These are phyloP conservation scores for Lathronympha strigana DNA, from an alignment of 2,888 invertebrate species.

Conservation along the genomic window DNA sequence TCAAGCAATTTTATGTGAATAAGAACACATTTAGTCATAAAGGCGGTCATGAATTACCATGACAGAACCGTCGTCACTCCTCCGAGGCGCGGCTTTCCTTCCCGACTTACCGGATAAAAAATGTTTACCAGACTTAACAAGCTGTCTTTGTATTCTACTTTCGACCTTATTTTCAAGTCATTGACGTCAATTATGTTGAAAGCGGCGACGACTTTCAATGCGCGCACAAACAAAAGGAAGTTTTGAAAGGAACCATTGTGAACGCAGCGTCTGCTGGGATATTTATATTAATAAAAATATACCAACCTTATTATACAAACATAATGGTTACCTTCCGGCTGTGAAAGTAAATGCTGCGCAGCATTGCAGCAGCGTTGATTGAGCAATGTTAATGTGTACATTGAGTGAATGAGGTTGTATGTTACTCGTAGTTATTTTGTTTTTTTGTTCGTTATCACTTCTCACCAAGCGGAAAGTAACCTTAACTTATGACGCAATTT, in stretches of 20 bases:
- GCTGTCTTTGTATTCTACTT: slow-evolving; percentile 43
- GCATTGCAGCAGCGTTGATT: too few species aligned
- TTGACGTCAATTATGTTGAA: slow-evolving; percentile 29
- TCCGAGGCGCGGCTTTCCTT: slow-evolving; percentile 44
- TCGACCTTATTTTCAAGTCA: slow-evolving; percentile 23
- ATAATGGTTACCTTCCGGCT: neutral
- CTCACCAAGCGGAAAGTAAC: too few species aligned
- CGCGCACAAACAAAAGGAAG: slow-evolving; percentile 30
- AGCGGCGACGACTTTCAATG: slow-evolving; percentile 16
- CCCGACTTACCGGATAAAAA: slow-evolving; percentile 45
- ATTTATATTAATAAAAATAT: slow-evolving; percentile 19
- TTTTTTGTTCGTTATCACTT: too few species aligned
- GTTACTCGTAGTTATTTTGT: too few species aligned
- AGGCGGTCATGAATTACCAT: slow-evolving; percentile 51
- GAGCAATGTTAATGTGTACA: too few species aligned
- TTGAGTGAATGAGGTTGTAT: too few species aligned
- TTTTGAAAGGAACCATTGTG: slow-evolving; percentile 33
- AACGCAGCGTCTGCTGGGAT: slow-evolving; percentile 16
- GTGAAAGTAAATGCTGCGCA: too few species aligned
- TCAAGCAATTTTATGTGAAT: slow-evolving; percentile 35
- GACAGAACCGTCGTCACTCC: slow-evolving; percentile 54
- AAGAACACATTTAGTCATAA: slow-evolving; percentile 43
- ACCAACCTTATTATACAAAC: slow-evolving; percentile 14
- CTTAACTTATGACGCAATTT: too few species aligned
- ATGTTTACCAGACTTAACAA: slow-evolving; percentile 45